Base-by-base conservation (phyloP, 2,797 vertebrate genomes). In the Phyllotis vaccarum region DNA sequence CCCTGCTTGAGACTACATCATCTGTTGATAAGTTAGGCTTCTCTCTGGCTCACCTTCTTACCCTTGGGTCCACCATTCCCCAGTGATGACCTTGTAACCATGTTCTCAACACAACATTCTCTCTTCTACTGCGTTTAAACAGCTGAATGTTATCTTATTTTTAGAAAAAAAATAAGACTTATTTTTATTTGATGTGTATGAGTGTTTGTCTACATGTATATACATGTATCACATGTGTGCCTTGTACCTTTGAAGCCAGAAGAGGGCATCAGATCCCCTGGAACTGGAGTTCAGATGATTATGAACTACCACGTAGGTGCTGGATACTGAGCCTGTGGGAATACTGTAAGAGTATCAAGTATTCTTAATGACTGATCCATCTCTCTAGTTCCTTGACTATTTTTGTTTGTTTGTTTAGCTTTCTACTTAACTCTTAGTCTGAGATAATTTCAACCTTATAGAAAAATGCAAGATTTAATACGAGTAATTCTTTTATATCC, bases 361-460 rank as follows among this genome's bases (percentile, higher is more conserved):
- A 1, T 27, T 64, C 9, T 46, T 62, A 85, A 34, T 46, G 31
- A 14, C 31, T 49, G 66, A 66, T 43, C 29, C 62, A 49, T 34
- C 62, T 85, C 82, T 85, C 62, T 43, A 66, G 82, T 6, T 21
- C 10, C 10, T 31, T n/a, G 5, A 31, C 37, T 37, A 31, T n/a
- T 27, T 68, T 29, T 54, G 52, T 52, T 52, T 6, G 52, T 54
- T 54, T 43, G 29, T 79, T 75, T 60, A 56, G 78, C 13, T 87
- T 93, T 75, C 60, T 76, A 10, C 37, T 62, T 85, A 88, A 68
- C n/a, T 88, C 93, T 93, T 74, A 83, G n/a, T 92, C 94, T 92
- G 37, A 92, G 91, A 75, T 83, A 79, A 93, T 78, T 92, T 96
- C 56, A 91, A 62, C 74, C 52, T 91, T 66, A 68, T 5, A 95